Evolutionary conservation across 2,888 invertebrate species (phyloP), one percentile per base, ranked within the genome.

Genomic region (Clepsis dumicolana): DNA sequence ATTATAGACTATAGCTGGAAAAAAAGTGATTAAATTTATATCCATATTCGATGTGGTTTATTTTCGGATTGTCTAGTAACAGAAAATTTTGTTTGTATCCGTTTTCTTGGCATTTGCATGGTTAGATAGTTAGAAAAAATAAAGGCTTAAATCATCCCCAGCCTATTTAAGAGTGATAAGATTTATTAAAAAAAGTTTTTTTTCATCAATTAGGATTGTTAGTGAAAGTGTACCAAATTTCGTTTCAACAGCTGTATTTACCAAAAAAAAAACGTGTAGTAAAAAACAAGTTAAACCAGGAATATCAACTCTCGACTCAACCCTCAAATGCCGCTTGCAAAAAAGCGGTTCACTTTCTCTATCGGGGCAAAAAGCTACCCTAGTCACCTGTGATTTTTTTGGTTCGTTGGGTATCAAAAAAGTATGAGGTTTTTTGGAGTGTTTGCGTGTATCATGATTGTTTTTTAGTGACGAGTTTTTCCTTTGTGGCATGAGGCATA

Each of bases 351-450:
- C 62, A 67, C 67, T 67, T 67, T 67, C 67, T 67, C 67, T 63
- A 38, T 38, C 24, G 48, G n/a, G 14, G 41, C 48, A 67, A 67
- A 67, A 67, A 67, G 56, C 7, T n/a, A 16, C 38, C 54, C 54
- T n/a, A 44, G 24, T 54, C 48, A 67, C 67, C 56, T 67, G 38
- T 62, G 67, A 67, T 63, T 67, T 67, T 62, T 57, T 50, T 56
- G 57, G 67, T 27, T 62, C 25, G 3, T 1, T 48, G 27, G 25
- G 1, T n/a, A 18, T 5, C 18, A 44, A 38, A 80, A 83, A 84
- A 82, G 14, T n/a, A n/a, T 7, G 7, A 2, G 18, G 29, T 29
- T 54, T 54, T 48, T 29, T n/a, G 52, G 5, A 14, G 29, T 27
- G 53, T 53, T 53, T 53, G 21, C 27, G 24, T 44, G 12, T 16